Evolutionary conservation across 2,113 vertebrate species (phyloP).

Genomic region (Tursiops truncatus): DNA sequence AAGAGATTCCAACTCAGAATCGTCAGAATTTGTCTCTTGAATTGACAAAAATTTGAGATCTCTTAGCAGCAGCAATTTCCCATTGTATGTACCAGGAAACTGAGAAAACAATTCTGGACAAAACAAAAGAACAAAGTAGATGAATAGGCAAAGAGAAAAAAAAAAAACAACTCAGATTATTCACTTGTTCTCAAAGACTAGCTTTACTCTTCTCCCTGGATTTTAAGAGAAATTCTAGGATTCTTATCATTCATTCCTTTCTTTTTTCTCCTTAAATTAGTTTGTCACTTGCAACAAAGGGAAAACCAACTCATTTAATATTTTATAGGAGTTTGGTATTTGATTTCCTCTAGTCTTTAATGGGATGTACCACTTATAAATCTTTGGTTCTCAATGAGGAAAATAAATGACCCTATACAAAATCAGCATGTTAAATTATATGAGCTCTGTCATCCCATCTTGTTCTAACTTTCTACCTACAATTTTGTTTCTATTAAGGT

Average conservation of each 20-base stretch:
- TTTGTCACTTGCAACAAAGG: background rate
- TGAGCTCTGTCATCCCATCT: background rate
- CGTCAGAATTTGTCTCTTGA: background rate
- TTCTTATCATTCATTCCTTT: background rate
- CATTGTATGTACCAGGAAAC: background rate
- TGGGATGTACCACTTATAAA: background rate
- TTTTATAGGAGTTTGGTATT: background rate
- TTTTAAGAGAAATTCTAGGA: background rate
- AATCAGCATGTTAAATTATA: background rate
- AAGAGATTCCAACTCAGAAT: background rate
- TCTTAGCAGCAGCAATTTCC: background rate
- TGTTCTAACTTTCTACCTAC: background rate
- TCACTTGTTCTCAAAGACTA: background rate
- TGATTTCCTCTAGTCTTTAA: background rate
- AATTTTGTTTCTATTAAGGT: background rate
- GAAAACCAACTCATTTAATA: background rate
- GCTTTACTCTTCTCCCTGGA: background rate
- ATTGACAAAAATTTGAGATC: background rate
- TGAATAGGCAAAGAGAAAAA: background rate
- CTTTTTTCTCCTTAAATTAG: background rate
- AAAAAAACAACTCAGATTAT: background rate
- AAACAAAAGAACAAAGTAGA: background rate
- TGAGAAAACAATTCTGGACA: background rate
- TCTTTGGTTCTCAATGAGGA: background rate
- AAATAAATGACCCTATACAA: background rate